Base-by-base conservation (phyloP, 2,113 vertebrate genomes). In the Perca schrenkii region DNA sequence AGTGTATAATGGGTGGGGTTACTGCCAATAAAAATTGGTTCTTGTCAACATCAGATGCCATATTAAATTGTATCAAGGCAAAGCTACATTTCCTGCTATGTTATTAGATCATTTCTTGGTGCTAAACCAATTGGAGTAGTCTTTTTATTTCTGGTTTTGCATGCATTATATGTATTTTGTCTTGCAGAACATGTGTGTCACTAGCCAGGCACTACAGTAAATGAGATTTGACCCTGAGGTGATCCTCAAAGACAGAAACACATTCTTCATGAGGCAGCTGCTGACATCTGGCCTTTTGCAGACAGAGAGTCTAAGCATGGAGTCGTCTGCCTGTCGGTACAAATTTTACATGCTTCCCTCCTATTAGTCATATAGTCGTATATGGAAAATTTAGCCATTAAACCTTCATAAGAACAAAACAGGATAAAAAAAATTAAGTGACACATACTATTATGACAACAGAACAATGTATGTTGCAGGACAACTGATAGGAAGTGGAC, bases 161-260 rank as follows among this genome's bases (percentile, higher is more conserved):
- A 0, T 54, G 4, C 8, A 19, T n/a, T 21, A 28, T 53, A 31
- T 60, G 12, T 2, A 34, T 31, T 77, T 61, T 54, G 14, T 69
- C 28, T 61, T 56, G 21, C 25, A 49, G 28, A 36, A 22, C 62
- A 22, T 54, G 28, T 14, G 34, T 40, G 13, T 60, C 40, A 34
- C 6, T 66, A 79, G 58, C 50, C 57, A 79, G 52, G 1, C 28
- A 16, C 36, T 2, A 6, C 21, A 19, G 16, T 28, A 47, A 28
- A 31, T 74, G 11, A 47, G 50, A 3, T 73, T 62, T 84, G 70
- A 77, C 62, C 73, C 61, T 61, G 64, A 76, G 64, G 58, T 70
- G 69, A 61, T 76, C 34, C 8, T 77, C 36, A 68, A 67, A 31
- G 49, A 73, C 34, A 74, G 72, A 79, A 53, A 52, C 46, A 71